Evolutionary conservation across 2,888 invertebrate species (phyloP), one percentile per base, ranked within the genome.

Genomic region (Epiblema foenella): DNA sequence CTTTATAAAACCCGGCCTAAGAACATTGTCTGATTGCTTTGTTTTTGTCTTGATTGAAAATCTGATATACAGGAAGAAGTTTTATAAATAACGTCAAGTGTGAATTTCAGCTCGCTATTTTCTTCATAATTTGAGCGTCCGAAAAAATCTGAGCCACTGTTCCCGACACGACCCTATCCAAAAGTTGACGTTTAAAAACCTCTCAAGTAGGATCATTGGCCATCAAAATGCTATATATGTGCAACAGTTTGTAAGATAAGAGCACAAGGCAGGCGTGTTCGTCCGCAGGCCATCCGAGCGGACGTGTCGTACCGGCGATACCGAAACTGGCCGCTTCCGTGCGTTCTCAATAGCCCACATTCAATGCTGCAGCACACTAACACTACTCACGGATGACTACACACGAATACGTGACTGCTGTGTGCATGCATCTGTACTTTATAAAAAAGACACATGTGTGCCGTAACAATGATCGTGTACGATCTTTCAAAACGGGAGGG

Each of bases 311-410:
- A 46, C n/a, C 67, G 66, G 42, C 69, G 75, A 73, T 75, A 73
- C 71, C 75, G 74, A 67, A 68, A 73, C 74, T 66, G 63, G 75
- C 59, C 63, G 74, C 75, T 74, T 74, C 74, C 75, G 78, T 77
- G 78, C 79, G 73, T 76, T 75, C 78, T 78, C 79, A 75, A 71
- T 83, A 85, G 76, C 86, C 89, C 81, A 86, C 84, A 84, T 89
- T 84, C 80, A 78, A 82, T 81, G 81, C 76, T 74, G 73, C 77
- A 76, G 52, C 77, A 76, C 77, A 66, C 46, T 24, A 54, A 24
- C 65, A 66, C 65, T 37, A 64, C 54, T 64, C 51, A 39, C 24
- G n/a, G 54, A 64, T 54, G 18, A 62, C n/a, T 60, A 46, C 49
- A 51, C 62, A 33, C 29, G 49, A 9, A 49, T 17, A 62, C 29